Evolutionary conservation across 2,113 vertebrate species (phyloP).

Genomic region (Zosterops lateralis): DNA sequence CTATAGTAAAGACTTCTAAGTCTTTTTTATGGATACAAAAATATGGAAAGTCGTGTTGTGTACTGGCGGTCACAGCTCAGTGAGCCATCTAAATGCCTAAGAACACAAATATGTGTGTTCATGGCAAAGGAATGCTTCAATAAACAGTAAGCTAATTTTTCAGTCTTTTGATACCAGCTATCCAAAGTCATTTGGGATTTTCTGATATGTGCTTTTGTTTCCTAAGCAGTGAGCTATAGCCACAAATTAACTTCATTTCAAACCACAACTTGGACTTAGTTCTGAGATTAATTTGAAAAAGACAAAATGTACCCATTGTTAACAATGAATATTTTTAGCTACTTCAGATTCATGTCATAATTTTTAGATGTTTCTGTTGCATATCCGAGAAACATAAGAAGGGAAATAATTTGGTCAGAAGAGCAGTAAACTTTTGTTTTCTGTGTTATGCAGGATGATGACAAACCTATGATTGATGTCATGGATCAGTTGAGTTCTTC

Average conservation of each 20-base stretch:
- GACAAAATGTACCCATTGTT: background rate
- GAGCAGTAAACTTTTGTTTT: background rate
- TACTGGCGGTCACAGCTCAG: background rate
- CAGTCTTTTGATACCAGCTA: constrained; percentile 21
- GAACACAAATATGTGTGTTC: constrained; percentile 51
- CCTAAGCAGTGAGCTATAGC: background rate
- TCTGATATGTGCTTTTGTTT: constrained; percentile 22
- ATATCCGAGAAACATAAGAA: background rate
- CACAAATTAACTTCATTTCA: constrained; percentile 28
- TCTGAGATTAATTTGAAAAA: background rate
- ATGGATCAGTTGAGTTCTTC: constrained; percentile 97
- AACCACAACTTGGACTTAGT: background rate
- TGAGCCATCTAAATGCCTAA: constrained; percentile 25
- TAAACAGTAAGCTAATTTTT: constrained; percentile 23
- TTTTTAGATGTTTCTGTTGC: background rate
- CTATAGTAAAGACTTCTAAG: background rate
- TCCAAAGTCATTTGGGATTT: constrained; percentile 36
- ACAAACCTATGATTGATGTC: constrained; percentile 97
- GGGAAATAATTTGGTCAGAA: background rate
- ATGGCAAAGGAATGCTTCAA: constrained; percentile 18
- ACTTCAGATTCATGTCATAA: background rate
- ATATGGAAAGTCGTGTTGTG: background rate
- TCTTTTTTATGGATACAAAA: constrained; percentile 3
- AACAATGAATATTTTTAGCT: background rate
- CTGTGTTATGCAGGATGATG: constrained; percentile 84